phyloP scores from a whole-genome alignment of 2,888 invertebrate genomes.

The Gisinianus flammeolus region DNA sequence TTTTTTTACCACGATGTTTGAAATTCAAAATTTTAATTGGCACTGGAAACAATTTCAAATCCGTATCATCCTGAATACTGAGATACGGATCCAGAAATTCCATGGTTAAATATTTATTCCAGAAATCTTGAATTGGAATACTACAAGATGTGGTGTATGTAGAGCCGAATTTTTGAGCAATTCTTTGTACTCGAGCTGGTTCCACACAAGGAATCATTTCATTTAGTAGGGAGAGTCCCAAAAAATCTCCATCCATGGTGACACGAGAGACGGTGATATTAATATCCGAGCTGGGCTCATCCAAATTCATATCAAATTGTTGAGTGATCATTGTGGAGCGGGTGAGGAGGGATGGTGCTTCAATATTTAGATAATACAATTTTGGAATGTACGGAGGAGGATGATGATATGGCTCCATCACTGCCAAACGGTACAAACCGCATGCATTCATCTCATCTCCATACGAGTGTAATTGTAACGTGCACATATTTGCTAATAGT shows the following conservation, averaged over 20 bases:
- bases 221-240: constrained; percentile 60
- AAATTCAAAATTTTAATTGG: constrained; percentile 67
- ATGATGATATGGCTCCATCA: constrained; percentile 48
- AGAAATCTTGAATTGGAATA: constrained; percentile 49
- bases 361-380: constrained; percentile 65
- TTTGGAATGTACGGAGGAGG: constrained; percentile 58
- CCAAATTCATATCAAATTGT: constrained; percentile 47
- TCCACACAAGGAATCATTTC: constrained; percentile 55
- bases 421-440: constrained; percentile 42
- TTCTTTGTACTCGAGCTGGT: constrained; percentile 41
- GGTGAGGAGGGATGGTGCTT: constrained; percentile 63
- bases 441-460: constrained; percentile 60
- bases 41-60: constrained; percentile 65
- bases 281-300: constrained; percentile 57
- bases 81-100: constrained; percentile 67
- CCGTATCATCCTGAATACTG: constrained; percentile 63
- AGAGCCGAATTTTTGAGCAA: constrained; percentile 55
- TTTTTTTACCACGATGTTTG: constrained; percentile 62
- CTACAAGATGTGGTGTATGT: constrained; percentile 47
- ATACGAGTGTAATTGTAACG: constrained; percentile 67
- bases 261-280: constrained; percentile 64
- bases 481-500: constrained; percentile 72
- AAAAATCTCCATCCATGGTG: constrained; percentile 62
- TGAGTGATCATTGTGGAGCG: constrained; percentile 62
- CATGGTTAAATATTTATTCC: constrained; percentile 59